Evolutionary conservation across 2,797 vertebrate species (phyloP), one percentile per base, ranked within the genome.

Genomic region (Neopelma chrysocephalum): DNA sequence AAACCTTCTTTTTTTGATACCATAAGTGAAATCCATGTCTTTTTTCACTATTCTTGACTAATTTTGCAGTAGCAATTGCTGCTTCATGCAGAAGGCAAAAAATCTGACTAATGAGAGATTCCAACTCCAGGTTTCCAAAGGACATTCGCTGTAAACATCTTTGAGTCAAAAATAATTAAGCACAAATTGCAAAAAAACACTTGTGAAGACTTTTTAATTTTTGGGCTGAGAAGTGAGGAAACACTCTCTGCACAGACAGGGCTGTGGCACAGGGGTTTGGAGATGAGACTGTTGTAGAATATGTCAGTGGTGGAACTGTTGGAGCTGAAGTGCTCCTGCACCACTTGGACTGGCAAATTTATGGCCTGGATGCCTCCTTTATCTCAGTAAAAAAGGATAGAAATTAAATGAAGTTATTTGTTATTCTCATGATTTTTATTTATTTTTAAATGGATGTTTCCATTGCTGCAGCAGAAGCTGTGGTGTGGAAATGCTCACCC

Each of bases 241-340:
- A 8, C 27, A 4, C 42, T 31, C 45, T 36, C 20, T 81, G 83
- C 42, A 3, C 29, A 17, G 69, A 1, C 18, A 10, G 5, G 22
- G 26, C 76, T 12, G 8, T 11, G 36, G 56, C 8, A 3, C 7
- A 6, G 54, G 64, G n/a, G 3, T 12, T 18, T 31, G 32, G 7
- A 27, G 57, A 9, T 3, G 7, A 40, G 36, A 12, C 10, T 10
- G 31, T 5, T 3, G 12, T 10, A 8, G 13, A 1, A 0, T 10
- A 2, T 60, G 56, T 23, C 58, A 3, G 15, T 2, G 21, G 4
- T 12, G 18, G 50, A 34, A 6, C 17, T 14, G 0, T 1, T 18
- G 69, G 38, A 72, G n/a, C 0, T n/a, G 36, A 42, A 42, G 48
- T 23, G 12, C 15, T 62, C 57, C 54, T 51, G 57, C 14, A 0